phyloP scores from a whole-genome alignment of 92 coral and sea anemone species.

The Heliopora coerulea region DNA sequence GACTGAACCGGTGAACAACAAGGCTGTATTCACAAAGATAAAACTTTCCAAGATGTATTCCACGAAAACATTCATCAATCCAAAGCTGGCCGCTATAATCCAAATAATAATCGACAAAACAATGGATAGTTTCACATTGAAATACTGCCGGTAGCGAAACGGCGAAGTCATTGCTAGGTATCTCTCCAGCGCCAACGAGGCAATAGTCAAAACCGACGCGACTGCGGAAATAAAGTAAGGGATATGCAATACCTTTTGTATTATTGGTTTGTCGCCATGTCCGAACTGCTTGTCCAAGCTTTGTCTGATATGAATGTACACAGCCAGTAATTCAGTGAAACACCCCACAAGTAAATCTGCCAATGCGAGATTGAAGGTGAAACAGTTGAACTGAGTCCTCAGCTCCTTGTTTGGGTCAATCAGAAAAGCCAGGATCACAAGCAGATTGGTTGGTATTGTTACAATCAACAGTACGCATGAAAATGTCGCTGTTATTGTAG shows the following conservation, averaged over 20 bases:
- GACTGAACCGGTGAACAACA: conserved; percentile 12
- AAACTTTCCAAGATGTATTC: conserved; percentile 30
- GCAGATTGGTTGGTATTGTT: conserved; percentile 25
- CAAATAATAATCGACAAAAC: conserved; percentile 7
- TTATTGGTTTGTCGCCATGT: background rate
- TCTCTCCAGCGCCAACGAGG: conserved; percentile 74
- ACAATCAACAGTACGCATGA: background rate
- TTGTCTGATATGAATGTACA: conserved; percentile 5
- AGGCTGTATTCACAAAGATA: conserved; percentile 28
- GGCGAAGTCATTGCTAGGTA: conserved; percentile 64
- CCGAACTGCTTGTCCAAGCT: background rate
- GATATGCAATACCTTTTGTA: conserved; percentile 55
- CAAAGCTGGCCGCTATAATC: conserved; percentile 9
- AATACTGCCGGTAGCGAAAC: conserved; percentile 32
- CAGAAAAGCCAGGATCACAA: conserved; percentile 11
- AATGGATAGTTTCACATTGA: conserved; percentile 2
- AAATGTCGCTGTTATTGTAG: conserved; percentile 6
- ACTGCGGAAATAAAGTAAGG: conserved; percentile 65
- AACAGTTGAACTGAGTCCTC: conserved; percentile 34
- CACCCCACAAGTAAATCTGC: conserved; percentile 27
- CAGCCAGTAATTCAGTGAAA: background rate
- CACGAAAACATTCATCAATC: conserved; percentile 3
- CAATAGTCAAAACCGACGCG: conserved; percentile 72
- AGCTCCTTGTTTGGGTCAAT: conserved; percentile 27
- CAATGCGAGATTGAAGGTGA: conserved; percentile 28